Base-by-base conservation (phyloP, 2,113 vertebrate genomes). In the Dipodomys ordii region DNA sequence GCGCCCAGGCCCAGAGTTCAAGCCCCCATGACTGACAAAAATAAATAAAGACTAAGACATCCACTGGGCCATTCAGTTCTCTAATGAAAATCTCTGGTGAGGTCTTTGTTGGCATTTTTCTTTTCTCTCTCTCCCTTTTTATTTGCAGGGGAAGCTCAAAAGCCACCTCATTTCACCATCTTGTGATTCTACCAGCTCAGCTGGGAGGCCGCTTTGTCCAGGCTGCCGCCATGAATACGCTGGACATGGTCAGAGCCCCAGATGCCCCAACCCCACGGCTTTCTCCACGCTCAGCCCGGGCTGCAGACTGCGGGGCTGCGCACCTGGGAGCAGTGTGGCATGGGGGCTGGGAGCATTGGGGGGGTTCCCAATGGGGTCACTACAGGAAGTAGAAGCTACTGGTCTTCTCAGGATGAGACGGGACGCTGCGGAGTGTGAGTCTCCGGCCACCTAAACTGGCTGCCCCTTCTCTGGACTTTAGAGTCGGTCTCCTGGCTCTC, bases 241-340 rank as follows among this genome's bases (percentile, higher is more conserved):
- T 1, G 7, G 30, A 35, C 5, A 15, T 2, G 23, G 0, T 53
- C 27, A 4, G 73, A 85, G n/a, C 6, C 39, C 62, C 25, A 0
- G 19, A 30, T 3, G 32, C 25, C 65, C 60, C 7, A 27, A 3
- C 77, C 27, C 11, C 0, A 0, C 6, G 76, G 13, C 67, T 22
- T 2, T 23, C 32, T 5, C 44, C 25, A 64, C 0, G 0, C 18
- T 77, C 23, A 22, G 67, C 69, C 25, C 2, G 64, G 39, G 71
- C 32, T 68, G 9, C 7, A 2, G 23, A 65, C 1, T 0, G 10
- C 9, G n/a, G 30, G 46, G 39, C 3, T 5, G 3, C 0, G 0
- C 4, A 19, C 68, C 72, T 35, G 27, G 3, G 46, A 22, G 46
- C 60, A 20, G 83, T 27, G 53, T 30, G 74, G 32, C 35, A 2